Percentiles rank a stretch among this genome's conserved stretches.
These are phyloP conservation scores for Merodon equestris DNA, from an alignment of 2,888 invertebrate genomes.

Conservation along the genomic window DNA sequence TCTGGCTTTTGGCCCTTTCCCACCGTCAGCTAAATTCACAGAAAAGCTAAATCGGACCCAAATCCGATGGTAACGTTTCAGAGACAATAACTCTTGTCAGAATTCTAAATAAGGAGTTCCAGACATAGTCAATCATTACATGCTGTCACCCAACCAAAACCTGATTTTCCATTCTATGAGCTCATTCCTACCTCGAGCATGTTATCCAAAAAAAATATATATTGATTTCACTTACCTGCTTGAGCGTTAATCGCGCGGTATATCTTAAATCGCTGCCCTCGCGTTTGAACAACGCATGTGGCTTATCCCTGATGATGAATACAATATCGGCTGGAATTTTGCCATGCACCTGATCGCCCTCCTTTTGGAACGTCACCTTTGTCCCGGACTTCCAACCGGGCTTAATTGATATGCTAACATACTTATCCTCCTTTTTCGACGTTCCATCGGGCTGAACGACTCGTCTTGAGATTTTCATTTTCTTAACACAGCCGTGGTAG, in stretches of 20 bases:
- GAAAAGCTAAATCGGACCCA: no score
- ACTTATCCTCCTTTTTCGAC: conserved; percentile 95
- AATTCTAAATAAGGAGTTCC: no score
- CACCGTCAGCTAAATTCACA: no score
- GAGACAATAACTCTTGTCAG: no score
- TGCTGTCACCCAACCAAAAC: no score
- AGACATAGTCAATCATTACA: no score
- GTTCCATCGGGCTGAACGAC: conserved; percentile 92
- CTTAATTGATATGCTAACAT: conserved; percentile 95
- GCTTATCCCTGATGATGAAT: conserved; percentile 97
- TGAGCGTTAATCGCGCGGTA: conserved; percentile 91
- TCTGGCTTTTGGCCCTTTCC: no score
- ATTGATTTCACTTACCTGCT: conserved; percentile 85
- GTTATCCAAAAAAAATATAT: no score
- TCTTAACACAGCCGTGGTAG: conserved; percentile 96
- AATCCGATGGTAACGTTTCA: no score
- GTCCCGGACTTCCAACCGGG: conserved; percentile 99
- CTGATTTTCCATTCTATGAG: no score
- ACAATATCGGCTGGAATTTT: conserved; percentile 98
- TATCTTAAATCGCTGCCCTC: conserved; percentile 97
- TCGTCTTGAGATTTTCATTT: conserved; percentile 98
- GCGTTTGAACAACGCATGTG: conserved; percentile 93
- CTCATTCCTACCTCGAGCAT: no score
- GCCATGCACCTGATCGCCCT: conserved; percentile 95
- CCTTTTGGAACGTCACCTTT: conserved; percentile 98